A percentile compares a stretch with the other conserved stretches of the same genome.
These are phyloP conservation scores for Pristionchus maxplancki DNA, from an alignment of 2,888 invertebrate genomes.

Conservation along the genomic window DNA sequence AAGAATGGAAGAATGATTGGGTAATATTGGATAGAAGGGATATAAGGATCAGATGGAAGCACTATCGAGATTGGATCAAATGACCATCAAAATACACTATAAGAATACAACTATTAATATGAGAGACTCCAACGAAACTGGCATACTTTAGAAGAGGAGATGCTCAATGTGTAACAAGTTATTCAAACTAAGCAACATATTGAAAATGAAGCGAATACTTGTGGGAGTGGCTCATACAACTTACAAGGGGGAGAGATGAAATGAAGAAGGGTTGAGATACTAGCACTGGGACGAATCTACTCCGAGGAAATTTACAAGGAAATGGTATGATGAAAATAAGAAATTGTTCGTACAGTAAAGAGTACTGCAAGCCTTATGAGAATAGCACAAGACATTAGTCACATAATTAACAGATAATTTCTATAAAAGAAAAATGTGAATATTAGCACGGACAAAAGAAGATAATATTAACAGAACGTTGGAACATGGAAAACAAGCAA, in stretches of 20 bases:
- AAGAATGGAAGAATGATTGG: conserved; percentile 10
- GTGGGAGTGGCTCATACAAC: background rate
- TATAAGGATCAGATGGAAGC: background rate
- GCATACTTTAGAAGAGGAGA: background rate
- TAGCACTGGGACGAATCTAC: conserved; percentile 11
- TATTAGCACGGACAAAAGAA: too few species aligned
- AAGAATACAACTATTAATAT: background rate
- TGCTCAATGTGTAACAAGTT: conserved; percentile 21
- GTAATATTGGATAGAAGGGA: background rate
- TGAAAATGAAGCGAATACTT: background rate
- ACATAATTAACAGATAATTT: background rate
- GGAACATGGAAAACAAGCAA: background rate
- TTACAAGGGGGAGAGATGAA: background rate
- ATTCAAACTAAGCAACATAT: conserved; percentile 4
- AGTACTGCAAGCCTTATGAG: background rate
- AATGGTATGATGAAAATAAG: background rate
- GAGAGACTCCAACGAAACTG: background rate
- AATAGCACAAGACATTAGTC: background rate
- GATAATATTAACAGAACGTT: too few species aligned
- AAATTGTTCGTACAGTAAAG: background rate
- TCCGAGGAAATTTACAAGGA: background rate
- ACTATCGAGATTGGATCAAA: background rate
- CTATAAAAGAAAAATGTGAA: background rate
- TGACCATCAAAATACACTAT: background rate
- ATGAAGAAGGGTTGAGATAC: conserved; percentile 7